Evolutionary conservation across 2,888 invertebrate species (phyloP).

Genomic region (Brenthis ino): DNA sequence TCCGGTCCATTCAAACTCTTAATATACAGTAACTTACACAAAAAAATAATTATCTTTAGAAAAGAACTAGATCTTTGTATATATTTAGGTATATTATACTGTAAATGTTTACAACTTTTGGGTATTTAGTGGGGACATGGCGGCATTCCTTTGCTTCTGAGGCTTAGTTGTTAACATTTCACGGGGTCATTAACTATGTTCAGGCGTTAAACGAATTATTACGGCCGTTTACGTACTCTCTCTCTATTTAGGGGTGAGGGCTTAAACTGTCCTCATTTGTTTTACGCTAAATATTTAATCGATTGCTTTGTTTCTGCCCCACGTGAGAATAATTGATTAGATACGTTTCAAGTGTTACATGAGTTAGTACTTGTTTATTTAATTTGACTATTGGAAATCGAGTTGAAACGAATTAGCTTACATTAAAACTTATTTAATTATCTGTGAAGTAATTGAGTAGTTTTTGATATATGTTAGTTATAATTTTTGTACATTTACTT

Average conservation of each 20-base stretch:
- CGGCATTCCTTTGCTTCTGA: constrained; percentile 39
- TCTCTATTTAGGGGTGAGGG: constrained; percentile 53
- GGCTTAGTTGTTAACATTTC: constrained; percentile 53
- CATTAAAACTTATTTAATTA: too few relatives aligned
- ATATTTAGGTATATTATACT: constrained; percentile 9
- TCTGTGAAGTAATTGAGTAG: too few relatives aligned
- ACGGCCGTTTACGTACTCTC: constrained; percentile 55
- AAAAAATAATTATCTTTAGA: too few relatives aligned
- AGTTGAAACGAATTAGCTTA: too few relatives aligned
- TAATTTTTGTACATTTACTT: too few relatives aligned
- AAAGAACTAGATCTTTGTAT: too few relatives aligned
- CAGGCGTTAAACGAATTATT: constrained; percentile 60
- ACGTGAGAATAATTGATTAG: constrained; percentile 12
- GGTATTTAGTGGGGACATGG: constrained; percentile 18
- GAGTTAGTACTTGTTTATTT: constrained; percentile 5
- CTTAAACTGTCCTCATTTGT: constrained; percentile 55
- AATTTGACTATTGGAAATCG: background rate
- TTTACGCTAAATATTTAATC: constrained; percentile 57
- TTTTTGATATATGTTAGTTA: too few relatives aligned
- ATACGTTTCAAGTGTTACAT: background rate
- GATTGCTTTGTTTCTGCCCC: constrained; percentile 42
- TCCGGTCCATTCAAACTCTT: too few relatives aligned
- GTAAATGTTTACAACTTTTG: constrained; percentile 8
- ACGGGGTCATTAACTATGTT: constrained; percentile 64
- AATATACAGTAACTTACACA: too few relatives aligned